Base-by-base conservation (phyloP, 92 coral and sea anemone genomes). In the Actinernus sp. region DNA sequence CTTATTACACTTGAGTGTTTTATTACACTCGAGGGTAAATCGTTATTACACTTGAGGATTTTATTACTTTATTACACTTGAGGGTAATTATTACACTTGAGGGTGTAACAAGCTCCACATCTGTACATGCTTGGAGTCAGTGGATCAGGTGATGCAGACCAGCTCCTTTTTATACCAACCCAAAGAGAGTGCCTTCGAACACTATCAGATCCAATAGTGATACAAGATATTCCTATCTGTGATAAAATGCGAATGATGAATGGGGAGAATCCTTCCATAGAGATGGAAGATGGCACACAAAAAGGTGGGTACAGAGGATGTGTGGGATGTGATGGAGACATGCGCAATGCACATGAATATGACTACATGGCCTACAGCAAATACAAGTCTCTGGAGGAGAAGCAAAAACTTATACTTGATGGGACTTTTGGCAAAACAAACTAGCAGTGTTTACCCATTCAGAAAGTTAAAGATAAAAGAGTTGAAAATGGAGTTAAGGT, bases 271-370 rank as follows among this genome's bases (percentile, higher is more conserved):
- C 65, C 76, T 7, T 13, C 34, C 5, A 34, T 52, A 21, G 49
- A 58, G 9, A 12, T 58, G 4, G 65, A 58, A 36, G 65, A 36
- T 58, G 65, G 65, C 6, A 58, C 49, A n/a, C 65, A 58, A 36
- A 36, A 58, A 9, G 50, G 65, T 1, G 65, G 65, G 2, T 50
- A 58, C 28, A 36, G 43, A 9, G 63, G 63, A 0, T 68, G 76
- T 44, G 23, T 27, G 19, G 76, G 76, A 1, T 68, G 76, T 55
- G 76, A 68, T 36, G 76, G 76, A 12, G 63, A 67, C 31, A 68
- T 54, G 53, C 13, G 28, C 3, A 22, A 41, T 38, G 30, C 53
- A 0, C 12, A 52, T 11, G 64, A 68, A 24, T 54, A 33, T 37
- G 53, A 68, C 13, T 68, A 68, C 33, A 67, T 67, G 74, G 14